Evolutionary conservation across 2,797 vertebrate species (phyloP).

Genomic region (Muscicapa comitata): DNA sequence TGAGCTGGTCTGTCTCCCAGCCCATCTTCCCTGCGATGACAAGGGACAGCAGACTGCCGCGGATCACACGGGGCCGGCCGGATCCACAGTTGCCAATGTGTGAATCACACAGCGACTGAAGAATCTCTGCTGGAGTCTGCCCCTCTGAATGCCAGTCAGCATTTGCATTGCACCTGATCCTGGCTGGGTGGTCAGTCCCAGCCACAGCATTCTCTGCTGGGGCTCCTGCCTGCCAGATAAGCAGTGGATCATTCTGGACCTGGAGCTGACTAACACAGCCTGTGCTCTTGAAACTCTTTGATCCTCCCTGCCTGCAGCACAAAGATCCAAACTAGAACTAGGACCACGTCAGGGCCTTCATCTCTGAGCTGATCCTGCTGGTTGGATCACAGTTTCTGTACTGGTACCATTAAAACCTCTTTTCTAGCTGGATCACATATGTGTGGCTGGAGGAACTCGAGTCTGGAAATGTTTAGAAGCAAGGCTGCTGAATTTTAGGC

Average conservation of each 20-base stretch:
- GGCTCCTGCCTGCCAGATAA: not conserved
- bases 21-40: not conserved
- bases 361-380: not conserved
- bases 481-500: not conserved
- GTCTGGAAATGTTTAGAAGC: not conserved
- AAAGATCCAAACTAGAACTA: not conserved
- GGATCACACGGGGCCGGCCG: not conserved
- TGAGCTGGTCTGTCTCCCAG: conserved; percentile 6
- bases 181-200: not conserved
- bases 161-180: not conserved
- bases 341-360: not conserved
- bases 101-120: not conserved
- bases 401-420: not conserved
- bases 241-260: not conserved
- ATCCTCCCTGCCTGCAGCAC: not conserved
- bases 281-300: not conserved
- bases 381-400: accelerated
- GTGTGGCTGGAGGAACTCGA: not conserved
- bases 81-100: not conserved
- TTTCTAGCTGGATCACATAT: not conserved
- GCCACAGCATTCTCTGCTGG: not conserved
- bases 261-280: not conserved
- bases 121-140: not conserved
- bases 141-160: not conserved
- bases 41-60: not conserved